Conservation (phyloP, 2,797 vertebrate species). For the Enteromius argenteus region DNA sequence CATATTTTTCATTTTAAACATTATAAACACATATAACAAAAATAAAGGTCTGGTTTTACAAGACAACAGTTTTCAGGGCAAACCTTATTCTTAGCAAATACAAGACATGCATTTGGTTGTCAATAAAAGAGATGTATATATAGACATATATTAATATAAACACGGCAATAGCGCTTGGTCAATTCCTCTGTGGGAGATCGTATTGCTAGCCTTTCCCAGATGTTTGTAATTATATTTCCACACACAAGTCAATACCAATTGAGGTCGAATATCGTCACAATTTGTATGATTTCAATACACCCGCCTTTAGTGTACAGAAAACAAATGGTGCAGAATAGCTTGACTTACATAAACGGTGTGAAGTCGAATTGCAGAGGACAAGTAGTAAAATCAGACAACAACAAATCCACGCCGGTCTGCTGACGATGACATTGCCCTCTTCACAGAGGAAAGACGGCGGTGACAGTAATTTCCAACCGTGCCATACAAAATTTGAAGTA, state of each 20-base stretch:
- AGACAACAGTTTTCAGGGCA: neutral
- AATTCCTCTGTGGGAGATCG: conserved; percentile 47
- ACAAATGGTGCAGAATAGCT: conserved; percentile 63
- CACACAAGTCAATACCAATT: conserved; percentile 55
- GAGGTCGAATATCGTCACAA: conserved; percentile 52
- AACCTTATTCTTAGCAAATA: neutral
- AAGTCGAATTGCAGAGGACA: conserved; percentile 68
- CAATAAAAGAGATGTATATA: neutral
- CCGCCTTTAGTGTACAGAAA: conserved; percentile 44
- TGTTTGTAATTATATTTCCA: conserved; percentile 50
- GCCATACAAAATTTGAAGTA: conserved; percentile 69
- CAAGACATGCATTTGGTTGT: conserved; percentile 20
- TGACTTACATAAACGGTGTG: conserved; percentile 70
- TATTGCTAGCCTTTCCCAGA: conserved; percentile 39
- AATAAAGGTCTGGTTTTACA: conserved; percentile 37
- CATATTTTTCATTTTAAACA: conserved; percentile 70
- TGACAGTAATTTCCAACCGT: conserved; percentile 70
- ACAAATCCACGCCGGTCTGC: conserved; percentile 81
- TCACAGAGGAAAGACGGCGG: conserved; percentile 62
- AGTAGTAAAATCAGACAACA: conserved; percentile 80
- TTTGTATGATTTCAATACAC: conserved; percentile 9
- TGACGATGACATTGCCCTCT: conserved; percentile 80
- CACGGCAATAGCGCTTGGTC: neutral
- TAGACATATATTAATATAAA: neutral
- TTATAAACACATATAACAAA: conserved; percentile 67